Evolutionary conservation across 2,113 vertebrate genomes (phyloP), one percentile per base, ranked within the genome.

Genomic region (Perca fluviatilis): DNA sequence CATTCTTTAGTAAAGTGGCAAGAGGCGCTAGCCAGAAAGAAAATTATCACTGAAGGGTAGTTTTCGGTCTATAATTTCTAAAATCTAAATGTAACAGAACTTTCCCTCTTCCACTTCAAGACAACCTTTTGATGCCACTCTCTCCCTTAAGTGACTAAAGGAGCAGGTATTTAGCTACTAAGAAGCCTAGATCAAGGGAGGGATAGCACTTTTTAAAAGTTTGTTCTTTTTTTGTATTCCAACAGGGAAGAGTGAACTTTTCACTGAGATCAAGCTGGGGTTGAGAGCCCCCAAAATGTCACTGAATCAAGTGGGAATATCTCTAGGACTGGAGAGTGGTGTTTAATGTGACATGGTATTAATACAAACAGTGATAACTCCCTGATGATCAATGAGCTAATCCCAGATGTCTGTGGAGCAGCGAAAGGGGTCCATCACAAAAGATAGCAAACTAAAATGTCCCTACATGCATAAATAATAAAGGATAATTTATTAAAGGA

Each of bases 251-350:
- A 30, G 11, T 74, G 57, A 46, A 74, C 71, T 67, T 77, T 82
- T 65, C 15, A 19, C 23, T 53, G 33, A 56, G 5, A 46, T 18
- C n/a, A 43, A 62, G 50, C 12, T n/a, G 23, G 12, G 53, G 46
- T 64, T 74, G 57, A 65, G 65, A 61, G 21, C 16, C 57, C 77
- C 49, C 63, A 73, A 77, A 84, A 84, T 87, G 67, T 81, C 68
- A 74, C 33, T 58, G 46, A 73, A 43, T 40, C 67, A 27, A 63
- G 19, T 21, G 27, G 46, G 12, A 60, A 60, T 46, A 71, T 51
- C 12, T 49, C 11, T 56, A 12, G 51, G 8, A 21, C 51, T 56
- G 15, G 7, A 25, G 51, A 51, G 56, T 33, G 21, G 50, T 14
- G 30, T 76, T 66, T 60, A 60, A 57, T 74, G 51, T 68, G 62